Percentiles rank a stretch among this genome's conserved stretches.
Conservation (phyloP, 1,140 invertebrate species). For the Aphelenchoides besseyi region DNA sequence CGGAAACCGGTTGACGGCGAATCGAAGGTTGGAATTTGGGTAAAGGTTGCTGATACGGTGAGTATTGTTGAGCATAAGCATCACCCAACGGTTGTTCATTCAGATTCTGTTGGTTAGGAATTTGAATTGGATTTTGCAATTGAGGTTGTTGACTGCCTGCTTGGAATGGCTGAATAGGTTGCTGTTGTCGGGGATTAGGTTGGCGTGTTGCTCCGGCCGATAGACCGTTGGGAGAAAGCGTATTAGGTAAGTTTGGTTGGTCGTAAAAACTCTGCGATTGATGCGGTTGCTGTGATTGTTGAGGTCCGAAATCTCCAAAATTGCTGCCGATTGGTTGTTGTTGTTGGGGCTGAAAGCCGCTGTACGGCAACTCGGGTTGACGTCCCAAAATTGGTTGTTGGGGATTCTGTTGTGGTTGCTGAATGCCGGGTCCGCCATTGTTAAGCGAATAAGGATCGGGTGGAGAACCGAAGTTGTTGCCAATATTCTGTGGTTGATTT, state of each 20-base stretch:
- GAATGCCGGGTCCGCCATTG: background rate
- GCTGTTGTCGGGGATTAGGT: no score
- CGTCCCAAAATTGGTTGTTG: background rate
- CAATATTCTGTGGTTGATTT: no score
- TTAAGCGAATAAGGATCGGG: background rate
- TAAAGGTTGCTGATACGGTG: background rate
- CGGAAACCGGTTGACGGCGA: background rate
- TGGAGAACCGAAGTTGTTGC: background rate
- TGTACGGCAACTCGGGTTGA: constrained; percentile 2
- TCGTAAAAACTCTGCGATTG: background rate
- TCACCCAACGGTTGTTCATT: background rate
- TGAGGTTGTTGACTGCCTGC: background rate
- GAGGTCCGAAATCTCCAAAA: background rate
- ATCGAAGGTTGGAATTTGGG: background rate
- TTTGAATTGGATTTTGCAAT: background rate
- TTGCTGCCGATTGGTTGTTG: background rate
- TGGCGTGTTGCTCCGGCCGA: no score
- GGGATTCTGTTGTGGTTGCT: background rate
- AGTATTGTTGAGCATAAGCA: background rate
- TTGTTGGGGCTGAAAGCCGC: background rate
- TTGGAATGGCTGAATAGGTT: background rate
- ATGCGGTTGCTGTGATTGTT: background rate
- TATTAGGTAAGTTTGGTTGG: no score
- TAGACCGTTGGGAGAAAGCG: background rate
- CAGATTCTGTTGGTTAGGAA: no score